A percentile compares a stretch with the other conserved stretches of the same genome.
Evolutionary conservation across 2,797 vertebrate genomes (phyloP).

Genomic region (Saxicola maurus): DNA sequence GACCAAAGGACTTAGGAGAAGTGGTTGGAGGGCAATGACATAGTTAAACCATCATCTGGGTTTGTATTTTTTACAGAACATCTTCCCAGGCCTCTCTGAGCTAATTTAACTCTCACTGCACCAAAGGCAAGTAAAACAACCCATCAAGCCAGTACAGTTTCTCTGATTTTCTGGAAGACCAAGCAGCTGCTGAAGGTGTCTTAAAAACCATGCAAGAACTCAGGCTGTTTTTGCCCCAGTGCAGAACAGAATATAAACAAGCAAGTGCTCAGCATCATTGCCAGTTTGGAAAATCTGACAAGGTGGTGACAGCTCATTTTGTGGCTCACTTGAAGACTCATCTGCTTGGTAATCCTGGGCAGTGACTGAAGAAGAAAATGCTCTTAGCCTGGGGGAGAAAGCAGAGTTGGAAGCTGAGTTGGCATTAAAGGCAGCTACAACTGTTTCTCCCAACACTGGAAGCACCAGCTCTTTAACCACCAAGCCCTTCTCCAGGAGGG

Average conservation of each 20-base stretch:
- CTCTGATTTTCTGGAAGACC: neutral
- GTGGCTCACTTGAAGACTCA: neutral
- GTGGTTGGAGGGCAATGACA: neutral
- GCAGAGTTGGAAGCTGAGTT: neutral
- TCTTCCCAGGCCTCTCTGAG: neutral
- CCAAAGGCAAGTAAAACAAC: neutral
- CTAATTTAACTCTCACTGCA: neutral
- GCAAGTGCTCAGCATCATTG: accelerated
- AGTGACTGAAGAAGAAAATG: neutral
- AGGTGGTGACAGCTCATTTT: neutral
- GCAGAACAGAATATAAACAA: neutral
- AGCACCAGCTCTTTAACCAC: neutral
- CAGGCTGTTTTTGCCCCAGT: neutral
- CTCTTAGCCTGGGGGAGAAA: neutral
- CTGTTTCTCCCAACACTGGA: neutral
- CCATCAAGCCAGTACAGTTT: neutral
- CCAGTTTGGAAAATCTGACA: neutral
- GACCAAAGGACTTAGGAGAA: neutral
- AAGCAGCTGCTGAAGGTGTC: neutral
- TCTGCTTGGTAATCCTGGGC: neutral
- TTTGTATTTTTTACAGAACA: neutral
- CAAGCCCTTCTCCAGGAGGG: neutral
- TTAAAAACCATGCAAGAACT: neutral
- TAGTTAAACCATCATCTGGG: neutral
- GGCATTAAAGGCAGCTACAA: neutral